Percentiles rank a stretch among this genome's conserved stretches.
phyloP scores from a whole-genome alignment of 2,113 vertebrate genomes.

The Sus scrofa region T2T-Sscrofa CM000824.6:85754001-85754500 shows the following conservation, averaged over 20 bases:
- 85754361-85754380: neutral
- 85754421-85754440: too few species aligned
- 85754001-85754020: neutral
- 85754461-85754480: neutral
- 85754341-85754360: neutral
- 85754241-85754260: accelerated
- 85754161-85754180: neutral
- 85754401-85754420: neutral
- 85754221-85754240: neutral
- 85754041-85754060: neutral
- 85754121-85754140: neutral
- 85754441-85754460: neutral
- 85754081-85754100: neutral
- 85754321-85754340: neutral
- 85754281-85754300: neutral
- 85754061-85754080: neutral
- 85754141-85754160: neutral
- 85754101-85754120: neutral
- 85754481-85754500: neutral
- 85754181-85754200: neutral
- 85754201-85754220: neutral
- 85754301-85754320: neutral
- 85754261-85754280: neutral
- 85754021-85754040: neutral
- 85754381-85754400: neutral